Evolutionary conservation across 2,113 vertebrate genomes (phyloP).

Genomic region (Amblyornis subalaris): DNA sequence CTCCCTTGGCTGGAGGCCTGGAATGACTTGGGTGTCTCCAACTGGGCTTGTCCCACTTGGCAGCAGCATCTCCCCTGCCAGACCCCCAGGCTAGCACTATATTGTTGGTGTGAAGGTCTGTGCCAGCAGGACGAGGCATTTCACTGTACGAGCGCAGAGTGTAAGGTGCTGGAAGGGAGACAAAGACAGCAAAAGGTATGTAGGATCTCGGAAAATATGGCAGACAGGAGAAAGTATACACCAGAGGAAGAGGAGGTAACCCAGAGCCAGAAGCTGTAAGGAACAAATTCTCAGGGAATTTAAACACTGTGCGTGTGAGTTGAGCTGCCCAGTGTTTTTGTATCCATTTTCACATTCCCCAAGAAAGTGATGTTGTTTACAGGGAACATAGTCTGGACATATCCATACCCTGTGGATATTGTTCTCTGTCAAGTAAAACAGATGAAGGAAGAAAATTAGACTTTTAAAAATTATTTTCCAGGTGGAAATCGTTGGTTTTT

Average conservation of each 20-base stretch:
- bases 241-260: background rate
- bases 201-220: background rate
- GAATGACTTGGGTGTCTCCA: constrained; percentile 37
- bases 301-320: background rate
- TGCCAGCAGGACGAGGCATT: constrained; percentile 20
- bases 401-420: background rate
- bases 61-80: background rate
- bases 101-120: constrained; percentile 20
- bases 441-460: constrained; percentile 31
- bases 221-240: background rate
- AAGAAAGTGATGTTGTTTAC: background rate
- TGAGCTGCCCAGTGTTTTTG: background rate
- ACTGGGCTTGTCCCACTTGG: constrained; percentile 29
- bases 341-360: background rate
- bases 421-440: constrained; percentile 24
- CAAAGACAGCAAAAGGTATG: constrained; percentile 48
- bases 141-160: constrained; percentile 1
- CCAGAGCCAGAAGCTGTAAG: background rate
- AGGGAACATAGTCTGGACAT: background rate
- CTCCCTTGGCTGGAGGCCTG: constrained; percentile 54
- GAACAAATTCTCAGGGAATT: background rate
- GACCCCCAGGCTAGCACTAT: background rate
- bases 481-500: background rate
- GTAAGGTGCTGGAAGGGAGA: constrained; percentile 27
- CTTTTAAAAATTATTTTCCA: background rate